Base-by-base conservation (phyloP, 2,113 vertebrate species). In the Pollimyrus isidori region DNA sequence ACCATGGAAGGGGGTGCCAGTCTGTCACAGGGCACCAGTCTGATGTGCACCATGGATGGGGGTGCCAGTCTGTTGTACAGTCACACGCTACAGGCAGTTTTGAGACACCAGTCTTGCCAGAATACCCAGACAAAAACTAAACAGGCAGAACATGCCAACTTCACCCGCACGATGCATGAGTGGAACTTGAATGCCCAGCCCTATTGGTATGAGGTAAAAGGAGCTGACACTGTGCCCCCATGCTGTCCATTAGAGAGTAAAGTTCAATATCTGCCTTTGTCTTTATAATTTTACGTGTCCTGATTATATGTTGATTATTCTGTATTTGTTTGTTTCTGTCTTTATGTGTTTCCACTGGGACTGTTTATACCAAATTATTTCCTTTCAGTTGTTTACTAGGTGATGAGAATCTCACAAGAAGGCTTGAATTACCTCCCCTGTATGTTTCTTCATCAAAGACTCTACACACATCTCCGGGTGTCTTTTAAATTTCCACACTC, bases 391-490 rank as follows among this genome's bases (percentile, higher is more conserved):
- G 26, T 87, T 87, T 46, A 5, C 15, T 50, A 42, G 23, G 50
- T 56, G 50, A 87, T 58, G 53, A 87, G 39, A 87, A 65, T 58
- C 53, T 87, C 52, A 58, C 53, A 87, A 87, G 87, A 87, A 65
- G 30, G 19, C 17, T 87, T 62, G 13, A 45, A 65, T 87, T 58
- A 46, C 35, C 87, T 87, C 56, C 56, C 42, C 3, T 5, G 13
- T 23, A 87, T 9, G 15, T 45, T 87, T 62, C 53, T 87, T 56
- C 85, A 87, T 45, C 9, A 87, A 87, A 62, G 35, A 45, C 42
- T 62, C 1, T 50, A 62, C 39, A 56, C 53, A 11, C 86, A 11
- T 87, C 49, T 7, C n/a, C 26, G 3, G 56, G 5, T n/a, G 11
- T 23, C 19, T n/a, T 87, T 87, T 62, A 7, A 15, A 48, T 56